Conservation (phyloP, 1,140 invertebrate genomes). For the Bombus affinis region DNA sequence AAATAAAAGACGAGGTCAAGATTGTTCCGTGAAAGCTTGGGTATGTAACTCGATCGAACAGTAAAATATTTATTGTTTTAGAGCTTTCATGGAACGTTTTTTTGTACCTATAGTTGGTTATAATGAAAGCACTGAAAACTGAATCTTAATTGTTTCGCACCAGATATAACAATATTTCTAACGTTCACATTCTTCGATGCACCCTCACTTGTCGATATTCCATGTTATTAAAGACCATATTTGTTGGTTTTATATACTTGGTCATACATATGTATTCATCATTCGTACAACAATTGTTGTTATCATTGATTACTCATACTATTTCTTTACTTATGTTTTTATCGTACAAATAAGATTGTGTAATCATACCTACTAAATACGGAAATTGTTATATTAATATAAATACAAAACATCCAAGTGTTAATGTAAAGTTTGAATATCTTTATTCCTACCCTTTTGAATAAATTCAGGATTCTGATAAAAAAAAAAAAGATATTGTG, state of each 20-base stretch:
- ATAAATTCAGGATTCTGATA: background rate
- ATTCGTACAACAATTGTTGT: background rate
- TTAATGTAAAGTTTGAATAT: constrained; percentile 5
- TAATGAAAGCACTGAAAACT: background rate
- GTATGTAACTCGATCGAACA: no score
- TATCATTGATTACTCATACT: background rate
- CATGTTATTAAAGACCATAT: background rate
- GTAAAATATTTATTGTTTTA: background rate
- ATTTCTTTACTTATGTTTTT: constrained; percentile 7
- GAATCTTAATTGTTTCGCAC: constrained; percentile 29
- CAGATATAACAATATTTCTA: constrained; percentile 6
- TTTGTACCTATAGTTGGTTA: background rate
- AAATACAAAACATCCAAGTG: constrained; percentile 12
- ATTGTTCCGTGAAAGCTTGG: constrained; percentile 13
- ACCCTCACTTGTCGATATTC: constrained; percentile 10
- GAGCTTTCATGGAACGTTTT: background rate
- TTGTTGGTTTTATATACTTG: constrained; percentile 8
- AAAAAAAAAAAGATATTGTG: background rate
- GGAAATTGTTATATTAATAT: constrained; percentile 42
- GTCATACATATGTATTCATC: background rate
- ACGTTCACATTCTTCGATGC: constrained; percentile 10
- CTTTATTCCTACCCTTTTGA: background rate
- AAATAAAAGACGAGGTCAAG: background rate
- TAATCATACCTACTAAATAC: constrained; percentile 5
- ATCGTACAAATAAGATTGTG: background rate